A percentile compares a stretch with the other conserved stretches of the same genome.
phyloP scores from a whole-genome alignment of 2,888 invertebrate species.

The Pollenia angustigena region DNA sequence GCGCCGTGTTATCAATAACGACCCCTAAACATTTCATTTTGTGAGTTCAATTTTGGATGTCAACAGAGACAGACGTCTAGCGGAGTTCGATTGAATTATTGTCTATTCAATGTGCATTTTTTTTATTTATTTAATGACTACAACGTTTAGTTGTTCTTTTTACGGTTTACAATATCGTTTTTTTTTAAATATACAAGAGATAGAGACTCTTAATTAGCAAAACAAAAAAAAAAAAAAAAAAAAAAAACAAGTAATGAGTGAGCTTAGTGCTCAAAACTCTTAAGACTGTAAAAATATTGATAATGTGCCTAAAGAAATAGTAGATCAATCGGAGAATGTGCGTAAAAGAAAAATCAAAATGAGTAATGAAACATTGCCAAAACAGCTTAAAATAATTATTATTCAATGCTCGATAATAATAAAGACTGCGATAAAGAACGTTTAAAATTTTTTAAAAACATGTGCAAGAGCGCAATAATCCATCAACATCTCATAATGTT shows the following conservation, averaged over 20 bases:
- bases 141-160: conserved; percentile 10
- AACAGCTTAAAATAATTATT: conserved; percentile 19
- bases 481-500: not conserved
- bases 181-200: conserved; percentile 1
- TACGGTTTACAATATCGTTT: not conserved
- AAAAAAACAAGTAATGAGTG: conserved; percentile 14
- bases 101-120: conserved; percentile 4
- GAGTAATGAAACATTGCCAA: conserved; percentile 20
- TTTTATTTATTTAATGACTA: conserved; percentile 2
- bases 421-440: conserved; percentile 2
- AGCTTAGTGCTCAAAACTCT: conserved; percentile 20
- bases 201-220: conserved; percentile 13
- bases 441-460: conserved; percentile 10
- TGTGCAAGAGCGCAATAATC: conserved; percentile 17
- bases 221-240: no score
- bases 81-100: conserved; percentile 17
- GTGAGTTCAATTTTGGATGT: not conserved
- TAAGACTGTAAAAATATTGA: not conserved
- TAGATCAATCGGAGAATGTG: conserved; percentile 3
- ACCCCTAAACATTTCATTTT: no score
- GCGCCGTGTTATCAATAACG: no score
- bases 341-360: conserved; percentile 21
- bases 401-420: conserved; percentile 13
- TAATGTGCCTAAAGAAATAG: not conserved
- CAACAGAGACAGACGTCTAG: conserved; percentile 7